Base-by-base conservation (phyloP, 2,113 vertebrate genomes). In the Callipepla californica region DNA sequence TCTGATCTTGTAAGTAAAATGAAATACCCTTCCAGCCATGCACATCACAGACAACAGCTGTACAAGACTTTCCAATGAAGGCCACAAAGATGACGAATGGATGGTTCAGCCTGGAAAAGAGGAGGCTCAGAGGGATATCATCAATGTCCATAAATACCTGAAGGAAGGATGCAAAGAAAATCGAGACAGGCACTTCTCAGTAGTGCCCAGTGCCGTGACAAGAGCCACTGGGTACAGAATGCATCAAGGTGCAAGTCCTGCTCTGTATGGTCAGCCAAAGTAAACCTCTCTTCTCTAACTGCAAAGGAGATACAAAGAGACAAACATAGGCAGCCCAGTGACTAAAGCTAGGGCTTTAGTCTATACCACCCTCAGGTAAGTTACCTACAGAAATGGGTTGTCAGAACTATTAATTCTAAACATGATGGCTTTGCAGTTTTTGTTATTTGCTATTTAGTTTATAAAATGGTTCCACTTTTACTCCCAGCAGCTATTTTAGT, bases 391-490 rank as follows among this genome's bases (percentile, higher is more conserved):
- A 91, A 92, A 83, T 40, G 45, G 17, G 22, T 79, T 87, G 67
- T n/a, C 82, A 91, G 70, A 85, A 66, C 23, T 62, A 69, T 45
- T 85, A 66, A 74, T 82, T 87, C 59, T 87, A 59, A 85, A 92
- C 40, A 50, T 9, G 15, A 40, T 25, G 80, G 38, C 20, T 85
- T 74, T 38, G 10, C n/a, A 51, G 18, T 80, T 81, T 86, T 19
- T 65, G 22, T 22, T 63, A 40, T 21, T 80, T 67, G 38, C 25
- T 80, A 14, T 59, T 50, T 34, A 47, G 8, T 15, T 17, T 30
- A 48, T 38, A 55, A 42, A n/a, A 57, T 23, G 5, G 7, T 34
- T 70, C 6, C 6, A 6, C 34, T 92, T 77, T 85, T 15, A 62
- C n/a, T 7, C 23, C 38, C 13, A 9, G 7, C 16, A 53, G 8